phyloP scores from a whole-genome alignment of 2,888 invertebrate species.

The Hydroisotoma schaefferi region DNA sequence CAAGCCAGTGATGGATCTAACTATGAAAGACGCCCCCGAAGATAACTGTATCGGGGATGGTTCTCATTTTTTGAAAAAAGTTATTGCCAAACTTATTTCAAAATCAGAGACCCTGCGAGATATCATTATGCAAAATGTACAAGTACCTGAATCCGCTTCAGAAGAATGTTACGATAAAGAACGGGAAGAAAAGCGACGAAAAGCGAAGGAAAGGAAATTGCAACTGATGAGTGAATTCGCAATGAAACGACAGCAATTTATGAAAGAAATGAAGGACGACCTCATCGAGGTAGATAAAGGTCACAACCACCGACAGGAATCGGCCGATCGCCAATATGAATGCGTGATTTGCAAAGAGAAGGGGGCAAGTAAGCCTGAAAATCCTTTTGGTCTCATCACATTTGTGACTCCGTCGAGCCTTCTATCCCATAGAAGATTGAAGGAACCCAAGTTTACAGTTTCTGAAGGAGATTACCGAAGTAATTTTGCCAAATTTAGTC shows the following conservation, averaged over 20 bases:
- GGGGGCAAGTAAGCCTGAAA: conserved; percentile 25
- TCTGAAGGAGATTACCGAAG: conserved; percentile 14
- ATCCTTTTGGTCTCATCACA: conserved; percentile 35
- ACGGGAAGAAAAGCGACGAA: conserved; percentile 29
- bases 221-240: conserved; percentile 31
- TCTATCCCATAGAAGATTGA: conserved; percentile 24
- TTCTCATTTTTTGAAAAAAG: conserved; percentile 26
- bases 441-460: conserved; percentile 9
- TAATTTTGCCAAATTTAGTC: not conserved
- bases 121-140: conserved; percentile 6
- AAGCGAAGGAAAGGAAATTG: conserved; percentile 31
- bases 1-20: not conserved
- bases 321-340: conserved; percentile 17
- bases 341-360: conserved; percentile 35
- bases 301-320: not conserved
- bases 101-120: conserved; percentile 9
- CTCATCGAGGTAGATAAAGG: not conserved
- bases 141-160: not conserved
- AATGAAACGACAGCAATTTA: conserved; percentile 33
- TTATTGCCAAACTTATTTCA: conserved; percentile 22
- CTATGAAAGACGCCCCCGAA: not conserved
- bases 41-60: conserved; percentile 34
- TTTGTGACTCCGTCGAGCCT: conserved; percentile 25
- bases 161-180: conserved; percentile 23
- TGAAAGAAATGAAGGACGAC: conserved; percentile 19